phyloP scores from a whole-genome alignment of 2,888 invertebrate genomes.

The Tachina fera region DNA sequence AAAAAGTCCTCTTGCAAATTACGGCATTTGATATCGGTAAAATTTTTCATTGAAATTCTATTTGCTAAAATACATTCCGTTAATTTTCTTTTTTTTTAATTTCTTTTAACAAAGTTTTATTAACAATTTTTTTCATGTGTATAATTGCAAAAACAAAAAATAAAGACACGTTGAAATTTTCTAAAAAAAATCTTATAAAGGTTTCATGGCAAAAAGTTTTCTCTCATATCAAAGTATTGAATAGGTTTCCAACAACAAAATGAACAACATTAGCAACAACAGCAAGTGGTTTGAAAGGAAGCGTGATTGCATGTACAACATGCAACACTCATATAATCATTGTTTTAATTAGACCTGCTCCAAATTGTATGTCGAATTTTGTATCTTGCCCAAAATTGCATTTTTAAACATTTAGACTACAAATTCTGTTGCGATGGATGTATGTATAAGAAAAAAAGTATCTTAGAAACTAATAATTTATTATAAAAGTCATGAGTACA shows the following conservation, averaged over 20 bases:
- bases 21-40: no score
- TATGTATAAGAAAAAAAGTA: no score
- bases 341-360: constrained; percentile 3
- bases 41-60: no score
- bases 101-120: no score
- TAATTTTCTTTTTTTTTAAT: no score
- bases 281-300: constrained; percentile 58
- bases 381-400: not conserved
- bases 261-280: constrained; percentile 41
- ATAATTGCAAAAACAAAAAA: no score
- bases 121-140: no score
- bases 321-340: constrained; percentile 37
- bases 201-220: constrained; percentile 14
- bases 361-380: not conserved
- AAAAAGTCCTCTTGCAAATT: no score
- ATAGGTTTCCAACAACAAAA: constrained; percentile 47
- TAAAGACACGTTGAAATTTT: not conserved
- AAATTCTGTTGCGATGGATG: no score
- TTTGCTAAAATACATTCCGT: no score
- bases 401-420: not conserved
- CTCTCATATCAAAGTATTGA: constrained; percentile 50
- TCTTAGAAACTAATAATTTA: not conserved
- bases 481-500: no score
- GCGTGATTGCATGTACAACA: constrained; percentile 63
- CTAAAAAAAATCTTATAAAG: constrained; percentile 5